Evolutionary conservation across 2,888 invertebrate genomes (phyloP).

Genomic region (Drosophila macrospina): DNA sequence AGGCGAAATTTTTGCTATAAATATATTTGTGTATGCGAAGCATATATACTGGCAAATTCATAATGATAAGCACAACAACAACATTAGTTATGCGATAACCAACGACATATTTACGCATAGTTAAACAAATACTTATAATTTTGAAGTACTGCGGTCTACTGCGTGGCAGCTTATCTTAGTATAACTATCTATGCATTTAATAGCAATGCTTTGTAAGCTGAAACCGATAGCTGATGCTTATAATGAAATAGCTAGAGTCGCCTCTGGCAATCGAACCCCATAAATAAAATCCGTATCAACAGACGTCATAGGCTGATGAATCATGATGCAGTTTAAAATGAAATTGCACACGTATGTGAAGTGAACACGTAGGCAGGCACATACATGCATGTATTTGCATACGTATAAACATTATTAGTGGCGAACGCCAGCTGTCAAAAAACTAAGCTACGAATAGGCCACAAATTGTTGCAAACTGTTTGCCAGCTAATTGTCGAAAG

Average conservation of each 20-base stretch:
- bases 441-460: conserved; percentile 33
- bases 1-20: no score
- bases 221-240: no score
- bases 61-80: not conserved
- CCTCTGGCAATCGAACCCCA: not conserved
- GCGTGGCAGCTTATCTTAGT: conserved; percentile 1
- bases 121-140: not conserved
- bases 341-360: conserved; percentile 8
- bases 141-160: not conserved
- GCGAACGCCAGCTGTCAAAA: conserved; percentile 31
- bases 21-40: not conserved
- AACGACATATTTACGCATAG: no score
- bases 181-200: no score
- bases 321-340: conserved; percentile 19
- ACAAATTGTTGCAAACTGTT: conserved; percentile 15
- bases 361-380: not conserved
- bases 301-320: conserved; percentile 36
- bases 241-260: not conserved
- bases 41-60: not conserved
- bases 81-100: conserved; percentile 4
- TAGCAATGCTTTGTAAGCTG: no score
- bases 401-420: not conserved
- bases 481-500: conserved; percentile 27
- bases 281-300: conserved; percentile 1
- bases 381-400: not conserved